These are phyloP conservation scores for Drosophila phalerata DNA, from an alignment of 2,888 invertebrate species.

Conservation along the genomic window DNA sequence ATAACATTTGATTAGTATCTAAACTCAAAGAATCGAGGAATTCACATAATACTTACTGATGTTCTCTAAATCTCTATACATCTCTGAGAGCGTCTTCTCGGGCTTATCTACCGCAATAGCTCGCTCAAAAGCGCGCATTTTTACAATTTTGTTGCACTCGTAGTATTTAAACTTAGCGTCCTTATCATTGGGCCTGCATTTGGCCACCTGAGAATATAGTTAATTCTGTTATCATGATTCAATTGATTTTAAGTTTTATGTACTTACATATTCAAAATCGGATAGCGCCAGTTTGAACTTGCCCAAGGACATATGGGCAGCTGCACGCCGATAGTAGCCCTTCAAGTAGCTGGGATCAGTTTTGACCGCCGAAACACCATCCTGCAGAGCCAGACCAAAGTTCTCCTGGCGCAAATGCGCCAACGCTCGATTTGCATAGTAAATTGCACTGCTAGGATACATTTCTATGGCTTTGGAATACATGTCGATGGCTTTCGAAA, in stretches of 20 bases:
- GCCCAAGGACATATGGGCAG: slow-evolving; percentile 98
- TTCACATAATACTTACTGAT: slow-evolving; percentile 89
- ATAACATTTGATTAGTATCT: neutral
- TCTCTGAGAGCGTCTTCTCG: slow-evolving; percentile 94
- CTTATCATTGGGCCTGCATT: slow-evolving; percentile 96
- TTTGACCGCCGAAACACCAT: slow-evolving; percentile 96
- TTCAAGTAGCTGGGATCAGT: slow-evolving; percentile 96
- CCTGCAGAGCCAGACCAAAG: slow-evolving; percentile 96
- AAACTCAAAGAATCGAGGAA: neutral
- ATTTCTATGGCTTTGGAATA: slow-evolving; percentile 95
- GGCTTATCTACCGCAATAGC: slow-evolving; percentile 97
- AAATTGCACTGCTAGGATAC: slow-evolving; percentile 93
- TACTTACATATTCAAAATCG: slow-evolving; percentile 97
- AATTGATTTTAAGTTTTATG: slow-evolving; percentile 56
- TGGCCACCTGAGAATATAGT: slow-evolving; percentile 90
- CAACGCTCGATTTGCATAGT: slow-evolving; percentile 97
- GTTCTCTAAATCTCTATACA: slow-evolving; percentile 92
- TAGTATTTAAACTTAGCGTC: slow-evolving; percentile 96
- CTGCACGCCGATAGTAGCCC: slow-evolving; percentile 98
- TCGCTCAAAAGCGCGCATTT: slow-evolving; percentile 97
- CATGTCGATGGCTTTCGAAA: slow-evolving; percentile 94
- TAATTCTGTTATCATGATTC: slow-evolving; percentile 7
- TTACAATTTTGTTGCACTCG: slow-evolving; percentile 98
- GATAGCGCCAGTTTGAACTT: slow-evolving; percentile 98
- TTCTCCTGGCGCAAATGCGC: slow-evolving; percentile 97